Base-by-base conservation (phyloP, 2,113 vertebrate genomes). In the Pituophis catenifer region DNA sequence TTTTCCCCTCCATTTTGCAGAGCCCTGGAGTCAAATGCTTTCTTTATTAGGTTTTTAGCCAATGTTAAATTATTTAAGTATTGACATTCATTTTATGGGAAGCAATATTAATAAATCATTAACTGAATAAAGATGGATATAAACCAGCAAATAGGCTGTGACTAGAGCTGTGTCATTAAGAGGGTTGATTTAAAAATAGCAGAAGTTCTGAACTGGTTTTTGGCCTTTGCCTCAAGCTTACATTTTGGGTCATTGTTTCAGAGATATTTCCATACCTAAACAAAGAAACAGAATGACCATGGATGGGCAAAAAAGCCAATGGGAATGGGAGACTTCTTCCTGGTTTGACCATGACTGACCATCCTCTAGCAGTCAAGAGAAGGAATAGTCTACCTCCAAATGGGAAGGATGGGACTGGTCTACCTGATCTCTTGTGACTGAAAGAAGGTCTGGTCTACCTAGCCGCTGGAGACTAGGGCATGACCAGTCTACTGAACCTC, bases 41-140 rank as follows among this genome's bases (percentile, higher is more conserved):
- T 89, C 58, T n/a, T 88, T 65, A 29, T 89, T 89, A 75, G 62
- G 48, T 55, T n/a, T 87, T 92, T 52, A 92, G 29, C 57, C 58
- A 88, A 23, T 8, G 7, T 75, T 92, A 92, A 89, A 92, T 92
- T 92, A 92, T 92, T 92, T 52, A 92, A 54, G 52, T 5, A 15
- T 89, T 89, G 59, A 53, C 21, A 29, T 89, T 52, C 91, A 75
- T 89, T 92, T 92, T 92, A 92, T 92, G 52, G 24, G 87, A 89
- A 75, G 23, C 59, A 38, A 38, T 70, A 89, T 92, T 89, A 92
- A 92, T 92, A 92, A 92, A 92, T 89, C 33, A 92, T 89, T 89
- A 75, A 48, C 48, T 29, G 48, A 70, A 75, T 54, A 53, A 54
- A 88, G 86, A 53, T 54, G 48, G 91, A 88, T 89, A 58, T 33